Evolutionary conservation across 2,113 vertebrate species (phyloP).

Genomic region (Catharus minimus): DNA sequence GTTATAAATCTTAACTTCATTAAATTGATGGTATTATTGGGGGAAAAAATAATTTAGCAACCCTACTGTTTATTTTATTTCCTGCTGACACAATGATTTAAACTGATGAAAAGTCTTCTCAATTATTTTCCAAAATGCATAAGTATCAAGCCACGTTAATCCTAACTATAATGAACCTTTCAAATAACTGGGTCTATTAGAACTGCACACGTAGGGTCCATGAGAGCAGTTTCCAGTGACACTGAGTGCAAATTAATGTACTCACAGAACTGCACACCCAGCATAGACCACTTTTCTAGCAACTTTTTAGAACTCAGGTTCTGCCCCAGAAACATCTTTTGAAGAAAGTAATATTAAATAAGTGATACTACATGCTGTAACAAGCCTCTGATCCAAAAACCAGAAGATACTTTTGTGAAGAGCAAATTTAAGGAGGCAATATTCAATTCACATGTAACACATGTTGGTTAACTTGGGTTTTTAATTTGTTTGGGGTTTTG

Average conservation of each 20-base stretch:
- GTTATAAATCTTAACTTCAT: constrained; percentile 45
- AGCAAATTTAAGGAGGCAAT: not conserved
- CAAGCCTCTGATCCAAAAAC: not conserved
- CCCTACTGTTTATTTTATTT: constrained; percentile 42
- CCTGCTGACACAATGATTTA: constrained; percentile 38
- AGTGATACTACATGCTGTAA: not conserved
- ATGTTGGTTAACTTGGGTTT: not conserved
- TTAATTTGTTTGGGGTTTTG: not conserved
- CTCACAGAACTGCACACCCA: not conserved
- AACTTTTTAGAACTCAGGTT: not conserved
- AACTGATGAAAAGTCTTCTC: constrained; percentile 27
- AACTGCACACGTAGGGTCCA: not conserved
- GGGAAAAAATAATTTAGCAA: not conserved
- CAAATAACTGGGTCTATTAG: not conserved
- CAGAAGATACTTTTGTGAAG: not conserved
- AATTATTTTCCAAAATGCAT: constrained; percentile 33
- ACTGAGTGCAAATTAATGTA: not conserved
- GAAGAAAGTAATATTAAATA: not conserved
- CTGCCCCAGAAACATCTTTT: not conserved
- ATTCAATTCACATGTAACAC: not conserved
- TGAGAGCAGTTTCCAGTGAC: not conserved
- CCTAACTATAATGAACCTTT: not conserved
- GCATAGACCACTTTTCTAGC: not conserved
- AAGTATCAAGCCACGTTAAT: constrained; percentile 12
- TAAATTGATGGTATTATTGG: constrained; percentile 9